Percentiles rank a stretch among this genome's conserved stretches.
These are phyloP conservation scores for Drosophila varians DNA, from an alignment of 1,140 invertebrate species.

Conservation along the genomic window DNA sequence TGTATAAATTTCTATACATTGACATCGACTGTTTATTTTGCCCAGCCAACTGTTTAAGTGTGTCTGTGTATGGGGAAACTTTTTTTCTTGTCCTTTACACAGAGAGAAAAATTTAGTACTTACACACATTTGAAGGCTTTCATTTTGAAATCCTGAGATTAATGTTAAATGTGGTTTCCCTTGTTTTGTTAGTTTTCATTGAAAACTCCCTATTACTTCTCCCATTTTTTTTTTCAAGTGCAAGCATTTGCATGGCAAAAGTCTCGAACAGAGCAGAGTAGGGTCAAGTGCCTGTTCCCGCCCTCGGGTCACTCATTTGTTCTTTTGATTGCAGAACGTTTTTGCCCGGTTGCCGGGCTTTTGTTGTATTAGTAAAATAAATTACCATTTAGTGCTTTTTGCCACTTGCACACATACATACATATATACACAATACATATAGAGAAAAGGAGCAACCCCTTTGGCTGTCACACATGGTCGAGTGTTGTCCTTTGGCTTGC, in stretches of 20 bases:
- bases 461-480: constrained; percentile 74
- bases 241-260: constrained; percentile 70
- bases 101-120: constrained; percentile 1
- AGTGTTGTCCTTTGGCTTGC: constrained; percentile 75
- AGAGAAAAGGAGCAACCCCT: constrained; percentile 6
- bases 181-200: too few species aligned
- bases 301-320: constrained; percentile 80
- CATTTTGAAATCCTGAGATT: not conserved
- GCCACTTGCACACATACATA: constrained; percentile 53
- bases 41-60: constrained; percentile 51
- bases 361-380: constrained; percentile 83
- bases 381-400: constrained; percentile 82
- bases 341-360: constrained; percentile 57
- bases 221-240: not conserved
- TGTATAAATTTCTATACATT: constrained; percentile 82
- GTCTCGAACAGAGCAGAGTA: constrained; percentile 26
- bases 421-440: not conserved
- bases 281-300: constrained; percentile 68
- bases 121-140: too few species aligned
- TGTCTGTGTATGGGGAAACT: constrained; percentile 12
- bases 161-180: too few species aligned
- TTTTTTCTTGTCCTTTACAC: constrained; percentile 9
- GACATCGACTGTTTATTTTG: constrained; percentile 79
- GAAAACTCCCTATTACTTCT: too few species aligned
- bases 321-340: constrained; percentile 80